phyloP scores from a whole-genome alignment of 2,113 vertebrate species.

The Otolemur garnettii region DNA sequence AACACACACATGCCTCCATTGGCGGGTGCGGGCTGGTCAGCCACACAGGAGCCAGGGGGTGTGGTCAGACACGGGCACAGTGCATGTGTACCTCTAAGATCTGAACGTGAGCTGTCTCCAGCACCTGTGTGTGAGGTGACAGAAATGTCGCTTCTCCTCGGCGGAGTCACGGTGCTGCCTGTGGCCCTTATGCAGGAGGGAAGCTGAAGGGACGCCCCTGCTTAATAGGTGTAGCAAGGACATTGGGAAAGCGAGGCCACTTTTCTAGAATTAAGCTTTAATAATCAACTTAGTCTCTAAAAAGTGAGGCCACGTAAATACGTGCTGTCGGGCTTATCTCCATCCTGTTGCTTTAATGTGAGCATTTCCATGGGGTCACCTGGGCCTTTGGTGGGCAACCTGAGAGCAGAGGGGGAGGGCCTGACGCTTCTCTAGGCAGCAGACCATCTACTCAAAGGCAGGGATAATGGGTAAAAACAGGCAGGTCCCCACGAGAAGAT shows the following conservation, averaged over 20 bases:
- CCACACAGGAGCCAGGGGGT: not conserved
- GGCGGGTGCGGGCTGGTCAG: rapidly evolving
- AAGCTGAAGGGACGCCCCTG: rapidly evolving
- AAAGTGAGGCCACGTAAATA: not conserved
- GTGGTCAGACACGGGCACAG: rapidly evolving
- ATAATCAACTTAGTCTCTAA: not conserved
- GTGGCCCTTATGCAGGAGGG: not conserved
- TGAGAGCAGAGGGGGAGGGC: too few relatives aligned
- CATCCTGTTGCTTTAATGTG: not conserved
- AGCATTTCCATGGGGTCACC: not conserved
- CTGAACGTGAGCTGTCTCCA: rapidly evolving
- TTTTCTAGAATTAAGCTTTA: not conserved
- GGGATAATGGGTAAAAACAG: rapidly evolving
- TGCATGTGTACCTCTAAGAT: rapidly evolving
- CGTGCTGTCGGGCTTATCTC: not conserved
- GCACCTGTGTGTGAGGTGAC: rapidly evolving
- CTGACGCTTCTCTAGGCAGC: not conserved
- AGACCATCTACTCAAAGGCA: rapidly evolving
- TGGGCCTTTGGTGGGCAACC: rapidly evolving
- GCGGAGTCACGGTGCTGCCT: not conserved
- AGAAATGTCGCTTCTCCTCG: rapidly evolving
- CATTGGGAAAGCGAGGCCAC: not conserved
- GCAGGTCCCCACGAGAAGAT: rapidly evolving
- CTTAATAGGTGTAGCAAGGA: rapidly evolving
- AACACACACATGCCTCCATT: not conserved